phyloP scores from a whole-genome alignment of 2,113 vertebrate genomes.

The Recurvirostra avosetta region DNA sequence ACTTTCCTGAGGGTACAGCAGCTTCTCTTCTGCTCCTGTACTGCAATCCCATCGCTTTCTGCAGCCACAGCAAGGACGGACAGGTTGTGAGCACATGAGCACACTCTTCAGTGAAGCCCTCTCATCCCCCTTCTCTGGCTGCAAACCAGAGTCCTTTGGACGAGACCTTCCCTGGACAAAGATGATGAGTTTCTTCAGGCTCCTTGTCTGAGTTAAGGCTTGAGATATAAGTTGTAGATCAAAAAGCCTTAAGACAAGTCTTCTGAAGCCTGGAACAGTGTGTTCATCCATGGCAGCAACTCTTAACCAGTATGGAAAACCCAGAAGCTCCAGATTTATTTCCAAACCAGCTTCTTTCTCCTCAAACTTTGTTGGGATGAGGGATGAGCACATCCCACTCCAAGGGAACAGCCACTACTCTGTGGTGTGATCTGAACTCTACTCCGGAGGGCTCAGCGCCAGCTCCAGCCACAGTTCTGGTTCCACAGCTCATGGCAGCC shows the following conservation, averaged over 20 bases:
- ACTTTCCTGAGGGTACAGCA: background rate
- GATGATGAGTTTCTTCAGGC: background rate
- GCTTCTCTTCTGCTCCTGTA: background rate
- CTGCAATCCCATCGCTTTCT: background rate
- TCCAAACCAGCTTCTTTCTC: background rate
- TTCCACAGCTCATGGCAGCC: background rate
- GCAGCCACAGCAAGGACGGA: background rate
- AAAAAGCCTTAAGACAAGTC: background rate
- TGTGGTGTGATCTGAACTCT: background rate
- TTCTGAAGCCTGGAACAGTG: background rate
- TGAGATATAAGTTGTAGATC: background rate
- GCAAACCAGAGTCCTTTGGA: background rate
- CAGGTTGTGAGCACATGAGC: background rate
- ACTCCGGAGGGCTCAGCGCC: background rate
- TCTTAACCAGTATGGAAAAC: background rate
- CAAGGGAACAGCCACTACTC: background rate
- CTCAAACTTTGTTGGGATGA: background rate
- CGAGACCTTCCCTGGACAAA: background rate
- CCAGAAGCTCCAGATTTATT: background rate
- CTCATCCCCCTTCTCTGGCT: background rate
- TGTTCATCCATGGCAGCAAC: background rate
- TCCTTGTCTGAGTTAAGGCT: background rate
- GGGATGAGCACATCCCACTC: background rate
- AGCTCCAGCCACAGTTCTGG: background rate
- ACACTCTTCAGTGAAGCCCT: background rate